Evolutionary conservation across 2,113 vertebrate genomes (phyloP), one percentile per base, ranked within the genome.

Genomic region (Raja brachyura): DNA sequence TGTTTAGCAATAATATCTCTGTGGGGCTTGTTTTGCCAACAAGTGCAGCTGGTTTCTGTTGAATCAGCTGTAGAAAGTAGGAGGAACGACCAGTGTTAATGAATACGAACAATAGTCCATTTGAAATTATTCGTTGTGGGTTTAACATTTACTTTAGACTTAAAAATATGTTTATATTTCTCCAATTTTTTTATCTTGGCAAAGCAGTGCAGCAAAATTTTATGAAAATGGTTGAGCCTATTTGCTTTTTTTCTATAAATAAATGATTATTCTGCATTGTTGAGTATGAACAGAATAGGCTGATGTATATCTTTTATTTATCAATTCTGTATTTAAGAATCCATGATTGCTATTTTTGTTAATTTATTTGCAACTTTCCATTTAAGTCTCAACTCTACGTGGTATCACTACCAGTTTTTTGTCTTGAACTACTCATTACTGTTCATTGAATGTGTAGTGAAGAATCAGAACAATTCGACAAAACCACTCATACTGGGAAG

Each of bases 21-120:
- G 78, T 85, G 93, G 81, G 61, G 59, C 68, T 74, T 73, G 39
- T 56, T 86, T 85, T 86, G 79, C 54, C 66, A 74, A 31, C 63
- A 28, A 33, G 61, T 61, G 74, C 93, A 90, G 75, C 92, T 81
- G n/a, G 61, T 90, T 86, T 90, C 63, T 93, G 11, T 73, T 90
- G 93, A 70, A 68, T 56, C 22, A 68, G 25, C 59, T 56, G 81
- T 73, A 92, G 56, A 73, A 18, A 85, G 18, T 54, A 73, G 90
- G 66, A 54, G 39, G 33, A 92, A 25, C 68, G 88, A 73, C 10
- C 9, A 25, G 9, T 90, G 66, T 70, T 73, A 54, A 73, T 54
- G 22, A 92, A 54, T 54, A 54, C 31, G n/a, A 92, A 73, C 90
- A 74, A 54, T 73, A 54, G 22, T 73, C 11, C 20, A 92, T 92